Conservation (phyloP, 1,140 invertebrate genomes). For the Penaeus chinensis region DNA sequence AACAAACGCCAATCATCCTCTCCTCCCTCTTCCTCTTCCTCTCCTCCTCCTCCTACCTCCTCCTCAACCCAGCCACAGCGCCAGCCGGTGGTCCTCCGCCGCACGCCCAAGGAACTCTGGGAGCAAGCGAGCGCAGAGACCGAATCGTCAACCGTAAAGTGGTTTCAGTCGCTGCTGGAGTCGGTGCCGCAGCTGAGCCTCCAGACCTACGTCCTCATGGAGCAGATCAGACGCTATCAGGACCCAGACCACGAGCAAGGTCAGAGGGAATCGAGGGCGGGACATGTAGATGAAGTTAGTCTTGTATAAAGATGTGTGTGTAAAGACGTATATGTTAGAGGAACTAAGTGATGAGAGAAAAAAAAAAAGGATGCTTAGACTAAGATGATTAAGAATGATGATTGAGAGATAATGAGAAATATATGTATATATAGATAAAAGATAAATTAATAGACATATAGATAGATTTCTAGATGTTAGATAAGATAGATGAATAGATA, state of each 20-base stretch:
- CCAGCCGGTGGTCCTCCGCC: background rate
- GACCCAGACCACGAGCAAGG: no score
- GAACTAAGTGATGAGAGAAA: background rate
- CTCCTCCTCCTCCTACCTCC: background rate
- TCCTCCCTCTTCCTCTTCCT: background rate
- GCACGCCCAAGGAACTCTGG: constrained; percentile 31
- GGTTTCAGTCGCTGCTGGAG: constrained; percentile 44
- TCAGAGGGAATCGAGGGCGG: no score
- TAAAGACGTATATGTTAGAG: background rate
- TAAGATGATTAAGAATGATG: no score
- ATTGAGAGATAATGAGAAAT: no score
- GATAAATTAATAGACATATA: no score
- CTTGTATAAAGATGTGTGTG: no score
- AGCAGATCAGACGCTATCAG: background rate
- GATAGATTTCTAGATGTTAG: no score
- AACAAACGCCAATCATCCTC: background rate
- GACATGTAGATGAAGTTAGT: no score
- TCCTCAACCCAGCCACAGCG: background rate
- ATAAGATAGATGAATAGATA: no score
- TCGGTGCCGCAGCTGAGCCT: constrained; percentile 44
- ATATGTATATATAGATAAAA: no score
- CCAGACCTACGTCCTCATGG: constrained; percentile 46
- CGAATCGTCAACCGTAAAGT: constrained; percentile 6
- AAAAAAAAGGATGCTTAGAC: background rate
- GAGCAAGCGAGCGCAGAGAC: constrained; percentile 41